A percentile compares a stretch with the other conserved stretches of the same genome.
These are phyloP conservation scores for Habroteleia sp. DNA, from an alignment of 2,888 invertebrate species.

Conservation along the genomic window DNA sequence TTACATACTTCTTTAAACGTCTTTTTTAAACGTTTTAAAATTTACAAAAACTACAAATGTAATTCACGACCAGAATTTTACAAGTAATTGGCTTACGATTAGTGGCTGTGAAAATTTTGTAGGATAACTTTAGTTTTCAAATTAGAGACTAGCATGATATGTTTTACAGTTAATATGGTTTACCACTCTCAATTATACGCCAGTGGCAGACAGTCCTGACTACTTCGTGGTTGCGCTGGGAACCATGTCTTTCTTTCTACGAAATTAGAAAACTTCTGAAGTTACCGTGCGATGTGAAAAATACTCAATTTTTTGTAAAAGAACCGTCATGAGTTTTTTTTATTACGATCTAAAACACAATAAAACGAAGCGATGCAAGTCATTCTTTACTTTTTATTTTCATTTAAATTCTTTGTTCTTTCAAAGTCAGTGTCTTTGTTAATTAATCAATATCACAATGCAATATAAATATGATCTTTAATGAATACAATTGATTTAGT, in stretches of 20 bases:
- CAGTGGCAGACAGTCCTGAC: constrained; percentile 51
- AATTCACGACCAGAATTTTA: too few relatives aligned
- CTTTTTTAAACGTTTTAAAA: too few relatives aligned
- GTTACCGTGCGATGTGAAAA: constrained; percentile 57
- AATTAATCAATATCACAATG: too few relatives aligned
- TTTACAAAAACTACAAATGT: too few relatives aligned
- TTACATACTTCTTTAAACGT: too few relatives aligned
- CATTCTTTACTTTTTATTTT: constrained; percentile 49
- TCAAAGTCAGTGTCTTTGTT: too few relatives aligned
- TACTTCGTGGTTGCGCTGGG: constrained; percentile 25
- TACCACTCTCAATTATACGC: constrained; percentile 62
- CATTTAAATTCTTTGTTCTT: neutral
- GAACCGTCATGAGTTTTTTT: constrained; percentile 29
- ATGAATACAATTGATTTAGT: too few relatives aligned
- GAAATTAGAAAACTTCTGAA: constrained; percentile 62
- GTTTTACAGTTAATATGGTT: constrained; percentile 58
- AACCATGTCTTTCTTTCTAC: constrained; percentile 62
- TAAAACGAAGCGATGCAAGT: constrained; percentile 29
- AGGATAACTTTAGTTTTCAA: constrained; percentile 45
- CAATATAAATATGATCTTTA: too few relatives aligned
- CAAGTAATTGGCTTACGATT: too few relatives aligned
- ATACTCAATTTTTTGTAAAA: constrained; percentile 55
- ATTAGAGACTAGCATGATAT: constrained; percentile 44
- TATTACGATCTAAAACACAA: constrained; percentile 46
- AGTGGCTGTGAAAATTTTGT: constrained; percentile 26